These are phyloP conservation scores for Neoarius graeffei DNA, from an alignment of 2,113 vertebrate genomes.

Conservation along the genomic window DNA sequence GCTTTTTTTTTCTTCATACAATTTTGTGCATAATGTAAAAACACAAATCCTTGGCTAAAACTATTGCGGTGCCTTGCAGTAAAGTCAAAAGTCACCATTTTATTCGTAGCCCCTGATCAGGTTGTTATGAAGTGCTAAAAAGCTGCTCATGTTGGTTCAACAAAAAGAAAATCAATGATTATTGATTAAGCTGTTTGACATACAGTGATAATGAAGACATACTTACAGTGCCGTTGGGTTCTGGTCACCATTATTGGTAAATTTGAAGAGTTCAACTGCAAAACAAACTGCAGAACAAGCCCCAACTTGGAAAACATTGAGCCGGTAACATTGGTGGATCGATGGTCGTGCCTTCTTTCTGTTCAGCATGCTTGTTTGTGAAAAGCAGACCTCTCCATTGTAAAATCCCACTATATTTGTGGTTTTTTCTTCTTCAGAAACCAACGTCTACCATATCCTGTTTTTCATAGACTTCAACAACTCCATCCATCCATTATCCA, in stretches of 20 bases:
- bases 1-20: background rate
- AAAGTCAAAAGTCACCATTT: conserved; percentile 41
- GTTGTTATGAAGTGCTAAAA: conserved; percentile 59
- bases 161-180: conserved; percentile 43
- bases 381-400: no score
- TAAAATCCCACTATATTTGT: no score
- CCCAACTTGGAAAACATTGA: no score
- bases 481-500: no score
- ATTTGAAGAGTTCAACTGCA: background rate
- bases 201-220: conserved; percentile 33
- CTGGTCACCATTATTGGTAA: background rate
- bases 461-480: no score
- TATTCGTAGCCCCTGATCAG: conserved; percentile 60
- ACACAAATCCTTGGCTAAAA: conserved; percentile 25
- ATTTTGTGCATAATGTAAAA: conserved; percentile 38
- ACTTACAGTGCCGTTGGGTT: conserved; percentile 8
- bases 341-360: no score
- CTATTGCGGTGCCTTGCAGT: background rate
- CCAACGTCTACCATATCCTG: no score
- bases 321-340: no score
- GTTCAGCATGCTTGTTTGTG: no score
- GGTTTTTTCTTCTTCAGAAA: no score
- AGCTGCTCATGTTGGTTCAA: conserved; percentile 53
- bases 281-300: no score
- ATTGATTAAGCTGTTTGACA: conserved; percentile 50